A percentile compares a stretch with the other conserved stretches of the same genome.
These are phyloP conservation scores for Trissolcus brochymenae DNA, from an alignment of 2,888 invertebrate species.

Conservation along the genomic window DNA sequence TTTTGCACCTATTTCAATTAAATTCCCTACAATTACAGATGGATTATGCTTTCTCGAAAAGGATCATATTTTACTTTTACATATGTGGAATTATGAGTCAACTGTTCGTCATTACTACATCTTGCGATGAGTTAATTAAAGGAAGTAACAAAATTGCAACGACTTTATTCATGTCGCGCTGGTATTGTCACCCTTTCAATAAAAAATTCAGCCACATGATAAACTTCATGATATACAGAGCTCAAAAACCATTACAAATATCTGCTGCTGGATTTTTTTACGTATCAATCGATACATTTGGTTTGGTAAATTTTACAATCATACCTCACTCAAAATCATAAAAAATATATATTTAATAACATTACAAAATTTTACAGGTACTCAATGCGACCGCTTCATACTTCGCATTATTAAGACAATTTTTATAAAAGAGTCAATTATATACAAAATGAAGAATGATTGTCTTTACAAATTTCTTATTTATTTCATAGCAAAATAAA, in stretches of 20 bases:
- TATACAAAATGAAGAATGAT: too few species aligned
- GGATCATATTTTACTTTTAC: conserved; percentile 7
- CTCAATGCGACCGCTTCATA: too few species aligned
- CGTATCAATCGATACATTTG: conserved; percentile 16
- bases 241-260: conserved; percentile 20
- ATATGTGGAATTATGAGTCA: conserved; percentile 24
- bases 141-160: conserved; percentile 7
- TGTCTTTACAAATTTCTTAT: too few species aligned
- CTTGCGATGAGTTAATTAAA: conserved; percentile 15
- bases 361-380: too few species aligned
- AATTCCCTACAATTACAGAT: neutral
- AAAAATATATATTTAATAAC: neutral
- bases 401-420: too few species aligned
- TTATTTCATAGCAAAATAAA: too few species aligned
- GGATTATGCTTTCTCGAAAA: neutral
- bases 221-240: conserved; percentile 9
- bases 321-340: too few species aligned
- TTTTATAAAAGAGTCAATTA: too few species aligned
- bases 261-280: conserved; percentile 21
- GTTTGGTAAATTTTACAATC: conserved; percentile 10
- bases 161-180: neutral
- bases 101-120: conserved; percentile 11
- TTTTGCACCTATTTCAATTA: conserved; percentile 4
- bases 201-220: conserved; percentile 14
- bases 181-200: conserved; percentile 11